Conservation (phyloP, 2,113 vertebrate species). For the Ctenomys sociabilis region DNA sequence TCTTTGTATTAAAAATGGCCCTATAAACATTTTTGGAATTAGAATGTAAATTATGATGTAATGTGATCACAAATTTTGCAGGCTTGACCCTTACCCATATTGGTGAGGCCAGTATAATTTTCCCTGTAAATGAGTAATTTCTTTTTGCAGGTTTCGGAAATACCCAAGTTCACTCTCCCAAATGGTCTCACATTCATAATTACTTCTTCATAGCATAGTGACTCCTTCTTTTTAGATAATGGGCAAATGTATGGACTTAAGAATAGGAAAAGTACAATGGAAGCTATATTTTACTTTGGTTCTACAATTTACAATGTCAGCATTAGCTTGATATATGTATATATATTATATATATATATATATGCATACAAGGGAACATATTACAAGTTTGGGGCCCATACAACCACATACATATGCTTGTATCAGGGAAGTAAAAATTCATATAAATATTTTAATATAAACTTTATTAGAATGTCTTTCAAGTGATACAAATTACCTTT, state of each 20-base stretch:
- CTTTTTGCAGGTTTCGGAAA: background rate
- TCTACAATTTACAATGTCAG: conserved; percentile 17
- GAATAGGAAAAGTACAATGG: background rate
- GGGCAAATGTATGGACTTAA: background rate
- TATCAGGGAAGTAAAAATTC: background rate
- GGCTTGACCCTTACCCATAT: background rate
- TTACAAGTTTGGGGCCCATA: too few species aligned
- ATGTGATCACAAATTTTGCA: background rate
- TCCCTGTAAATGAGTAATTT: background rate
- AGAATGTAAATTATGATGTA: background rate
- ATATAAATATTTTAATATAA: background rate
- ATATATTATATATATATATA: background rate
- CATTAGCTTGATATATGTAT: conserved; percentile 26
- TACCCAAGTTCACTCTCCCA: background rate
- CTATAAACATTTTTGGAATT: background rate
- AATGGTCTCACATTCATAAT: background rate
- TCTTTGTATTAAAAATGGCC: background rate
- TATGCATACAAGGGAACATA: too few species aligned
- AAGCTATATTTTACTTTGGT: conserved; percentile 24
- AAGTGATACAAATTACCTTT: background rate
- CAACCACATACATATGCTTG: too few species aligned
- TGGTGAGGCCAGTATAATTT: background rate
- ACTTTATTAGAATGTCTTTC: background rate
- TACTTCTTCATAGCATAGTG: background rate
- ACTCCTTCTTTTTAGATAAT: background rate